Percentiles rank a stretch among this genome's conserved stretches.
Conservation (phyloP, 1,140 invertebrate species). For the Lepidotrigona ventralis region DNA sequence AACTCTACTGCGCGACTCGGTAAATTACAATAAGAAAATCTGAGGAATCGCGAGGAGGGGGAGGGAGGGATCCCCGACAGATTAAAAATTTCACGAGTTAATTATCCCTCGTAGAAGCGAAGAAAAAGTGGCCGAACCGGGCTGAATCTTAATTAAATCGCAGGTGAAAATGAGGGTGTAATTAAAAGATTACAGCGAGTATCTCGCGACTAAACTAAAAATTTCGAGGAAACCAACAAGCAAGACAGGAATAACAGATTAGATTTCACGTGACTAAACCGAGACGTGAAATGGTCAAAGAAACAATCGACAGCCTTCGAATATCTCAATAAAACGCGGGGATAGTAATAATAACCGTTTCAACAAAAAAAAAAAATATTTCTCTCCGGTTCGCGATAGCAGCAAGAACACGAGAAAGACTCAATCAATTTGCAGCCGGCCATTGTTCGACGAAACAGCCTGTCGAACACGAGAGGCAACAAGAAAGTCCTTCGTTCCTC, state of each 20-base stretch:
- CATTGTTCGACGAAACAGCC: conserved; percentile 3
- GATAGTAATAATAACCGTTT: background rate
- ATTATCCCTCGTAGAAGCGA: background rate
- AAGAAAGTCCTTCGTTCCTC: background rate
- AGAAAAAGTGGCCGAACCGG: background rate
- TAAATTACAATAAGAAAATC: background rate
- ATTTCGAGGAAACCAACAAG: background rate
- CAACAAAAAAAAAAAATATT: background rate
- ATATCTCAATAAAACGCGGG: background rate
- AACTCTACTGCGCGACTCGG: no score
- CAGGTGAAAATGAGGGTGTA: background rate
- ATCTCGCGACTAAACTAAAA: background rate
- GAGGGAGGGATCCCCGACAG: background rate
- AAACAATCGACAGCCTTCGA: background rate
- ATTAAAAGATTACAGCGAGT: background rate
- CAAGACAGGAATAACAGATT: background rate
- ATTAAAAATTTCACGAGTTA: background rate
- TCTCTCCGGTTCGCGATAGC: background rate
- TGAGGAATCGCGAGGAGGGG: background rate
- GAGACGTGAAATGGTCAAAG: background rate
- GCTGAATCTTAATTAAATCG: background rate
- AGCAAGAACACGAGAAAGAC: background rate
- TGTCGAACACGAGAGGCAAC: background rate
- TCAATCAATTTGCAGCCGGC: background rate
- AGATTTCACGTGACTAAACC: background rate